These are phyloP conservation scores for Gobio occitaniae DNA, from an alignment of 2,797 vertebrate species.

Conservation along the genomic window DNA sequence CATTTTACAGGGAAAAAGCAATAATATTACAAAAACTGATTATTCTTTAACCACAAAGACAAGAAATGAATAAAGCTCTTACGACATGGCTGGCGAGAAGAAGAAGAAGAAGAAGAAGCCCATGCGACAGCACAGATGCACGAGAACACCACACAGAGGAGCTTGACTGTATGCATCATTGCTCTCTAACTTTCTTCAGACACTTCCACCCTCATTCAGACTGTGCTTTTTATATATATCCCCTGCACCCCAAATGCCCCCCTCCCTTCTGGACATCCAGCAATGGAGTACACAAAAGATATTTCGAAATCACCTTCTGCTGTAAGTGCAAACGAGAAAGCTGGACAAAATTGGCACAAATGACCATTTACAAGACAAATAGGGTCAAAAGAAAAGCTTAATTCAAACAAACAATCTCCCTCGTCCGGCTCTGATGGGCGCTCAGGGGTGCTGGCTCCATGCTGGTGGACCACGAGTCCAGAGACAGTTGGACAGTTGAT, in stretches of 20 bases:
- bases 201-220: slow-evolving; percentile 17
- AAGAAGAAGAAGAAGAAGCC: slow-evolving; percentile 69
- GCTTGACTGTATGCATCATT: slow-evolving; percentile 56
- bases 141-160: slow-evolving; percentile 59
- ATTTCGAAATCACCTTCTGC: slow-evolving; percentile 31
- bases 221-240: slow-evolving; percentile 50
- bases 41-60: background rate
- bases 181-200: slow-evolving; percentile 39
- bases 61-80: slow-evolving; percentile 59
- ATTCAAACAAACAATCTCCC: slow-evolving; percentile 28
- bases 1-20: background rate
- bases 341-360: slow-evolving; percentile 31
- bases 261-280: slow-evolving; percentile 21
- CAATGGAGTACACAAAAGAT: slow-evolving; percentile 4
- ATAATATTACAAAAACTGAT: background rate
- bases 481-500: slow-evolving; percentile 25
- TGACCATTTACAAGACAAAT: slow-evolving; percentile 16
- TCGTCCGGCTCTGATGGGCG: background rate
- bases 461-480: background rate
- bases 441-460: slow-evolving; percentile 29
- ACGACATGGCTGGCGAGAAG: slow-evolving; percentile 77
- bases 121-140: slow-evolving; percentile 69
- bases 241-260: slow-evolving; percentile 16
- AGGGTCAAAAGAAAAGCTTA: background rate
- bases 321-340: slow-evolving; percentile 11